These are phyloP conservation scores for Oreochromis tanganicae DNA, from an alignment of 2,113 vertebrate genomes.

Conservation along the genomic window DNA sequence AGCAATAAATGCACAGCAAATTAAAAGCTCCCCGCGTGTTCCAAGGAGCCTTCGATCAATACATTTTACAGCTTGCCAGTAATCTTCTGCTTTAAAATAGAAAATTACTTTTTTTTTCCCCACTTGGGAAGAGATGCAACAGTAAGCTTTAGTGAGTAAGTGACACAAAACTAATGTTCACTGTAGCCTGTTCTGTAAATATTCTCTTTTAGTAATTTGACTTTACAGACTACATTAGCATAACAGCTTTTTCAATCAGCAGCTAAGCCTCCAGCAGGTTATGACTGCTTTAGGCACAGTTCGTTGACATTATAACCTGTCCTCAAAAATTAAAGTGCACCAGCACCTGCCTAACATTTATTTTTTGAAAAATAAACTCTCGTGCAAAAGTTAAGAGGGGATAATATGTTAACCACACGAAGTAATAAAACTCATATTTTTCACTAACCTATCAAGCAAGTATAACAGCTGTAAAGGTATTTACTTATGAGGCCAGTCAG, in stretches of 20 bases:
- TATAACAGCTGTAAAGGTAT: neutral
- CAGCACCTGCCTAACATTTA: neutral
- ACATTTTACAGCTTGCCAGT: slow-evolving; percentile 48
- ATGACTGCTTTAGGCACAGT: neutral
- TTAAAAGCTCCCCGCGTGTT: slow-evolving; percentile 52
- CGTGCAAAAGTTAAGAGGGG: neutral
- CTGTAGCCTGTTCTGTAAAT: neutral
- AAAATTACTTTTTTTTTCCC: neutral
- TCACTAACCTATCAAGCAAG: neutral
- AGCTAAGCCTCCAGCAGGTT: neutral
- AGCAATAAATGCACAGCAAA: slow-evolving; percentile 61
- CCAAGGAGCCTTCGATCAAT: slow-evolving; percentile 35
- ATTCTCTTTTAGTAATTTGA: neutral
- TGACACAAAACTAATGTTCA: slow-evolving; percentile 1
- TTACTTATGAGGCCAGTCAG: neutral
- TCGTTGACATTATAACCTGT: neutral
- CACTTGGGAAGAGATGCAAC: neutral
- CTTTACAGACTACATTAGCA: slow-evolving; percentile 5
- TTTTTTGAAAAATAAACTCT: neutral
- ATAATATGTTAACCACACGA: neutral
- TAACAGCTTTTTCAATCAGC: slow-evolving; percentile 15
- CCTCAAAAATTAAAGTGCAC: neutral
- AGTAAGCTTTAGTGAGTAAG: neutral
- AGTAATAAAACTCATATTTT: neutral
- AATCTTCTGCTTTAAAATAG: slow-evolving; percentile 39